Evolutionary conservation across 2,888 invertebrate species (phyloP), one percentile per base, ranked within the genome.

Genomic region (Leptinotarsa peninsularis): DNA sequence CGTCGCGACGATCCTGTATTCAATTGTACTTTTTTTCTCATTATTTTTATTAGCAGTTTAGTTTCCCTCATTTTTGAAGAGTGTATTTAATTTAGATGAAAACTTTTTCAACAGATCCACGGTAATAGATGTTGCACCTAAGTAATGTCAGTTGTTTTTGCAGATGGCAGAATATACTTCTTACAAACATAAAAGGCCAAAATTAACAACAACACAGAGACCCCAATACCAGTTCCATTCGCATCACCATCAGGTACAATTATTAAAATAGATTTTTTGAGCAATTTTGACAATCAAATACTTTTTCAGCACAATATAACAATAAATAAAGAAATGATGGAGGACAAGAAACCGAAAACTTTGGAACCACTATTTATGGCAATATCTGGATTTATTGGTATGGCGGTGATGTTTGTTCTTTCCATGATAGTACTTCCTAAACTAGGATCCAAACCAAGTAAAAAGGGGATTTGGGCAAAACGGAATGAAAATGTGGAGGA

Each of bases 341-440:
- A 82, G 4, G 84, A 86, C 49, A 85, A 86, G 74, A 85, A 85
- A 72, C 82, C 88, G 74, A 89, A 89, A 79, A 82, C 87, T 7
- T 81, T 90, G 63, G 90, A 90, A 82, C 91, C 91, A 18, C 85
- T 91, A 10, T 91, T 91, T 79, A 89, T 90, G 88, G 91, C 91
- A 5, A 89, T 91, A 79, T 90, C 91, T n/a, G 90, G 91, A 21
- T 91, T 91, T 80, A 87, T 91, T 69, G 90, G 90, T 15, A 89
- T 91, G 88, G 90, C 91, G 0, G 86, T 91, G 21, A 87, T 91
- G 85, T 90, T 91, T 80, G 89, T 90, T 76, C 83, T 90, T 71
- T 90, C 90, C 0, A 88, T 90, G 66, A 80, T 91, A 5, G 87
- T 91, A 74, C 80, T 91, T 54, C 91, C 91, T 2, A 89, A 89